phyloP scores from a whole-genome alignment of 2,888 invertebrate genomes.

The Eustalomyia histrio region DNA sequence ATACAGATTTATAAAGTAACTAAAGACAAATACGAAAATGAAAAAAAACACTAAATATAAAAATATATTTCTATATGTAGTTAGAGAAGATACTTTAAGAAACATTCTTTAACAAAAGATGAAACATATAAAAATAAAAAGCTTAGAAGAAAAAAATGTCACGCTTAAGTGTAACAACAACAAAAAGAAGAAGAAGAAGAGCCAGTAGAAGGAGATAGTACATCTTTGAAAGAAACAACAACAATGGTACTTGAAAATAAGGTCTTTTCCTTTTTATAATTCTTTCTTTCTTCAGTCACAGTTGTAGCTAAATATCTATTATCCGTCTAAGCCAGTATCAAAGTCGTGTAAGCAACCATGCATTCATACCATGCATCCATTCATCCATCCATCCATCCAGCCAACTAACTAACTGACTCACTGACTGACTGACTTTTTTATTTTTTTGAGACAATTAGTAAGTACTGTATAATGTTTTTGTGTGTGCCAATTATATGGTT shows the following conservation, averaged over 20 bases:
- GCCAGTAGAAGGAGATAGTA: background rate
- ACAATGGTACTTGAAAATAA: constrained; percentile 58
- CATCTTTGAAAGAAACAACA: constrained; percentile 31
- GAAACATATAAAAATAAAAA: background rate
- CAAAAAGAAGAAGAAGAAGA: constrained; percentile 11
- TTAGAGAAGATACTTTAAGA: constrained; percentile 26
- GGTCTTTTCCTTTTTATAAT: constrained; percentile 53
- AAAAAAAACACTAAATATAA: too few species aligned
- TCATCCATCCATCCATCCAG: background rate
- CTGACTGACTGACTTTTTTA: constrained; percentile 16
- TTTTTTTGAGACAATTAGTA: constrained; percentile 46
- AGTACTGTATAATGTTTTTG: constrained; percentile 19
- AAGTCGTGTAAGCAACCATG: background rate
- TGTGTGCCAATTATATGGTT: constrained; percentile 59
- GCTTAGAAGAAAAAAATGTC: constrained; percentile 36
- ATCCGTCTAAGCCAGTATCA: background rate
- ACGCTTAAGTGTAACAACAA: constrained; percentile 45
- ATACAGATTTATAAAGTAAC: constrained; percentile 3
- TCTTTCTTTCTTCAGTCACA: background rate
- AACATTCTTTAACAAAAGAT: constrained; percentile 42
- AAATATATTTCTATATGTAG: background rate
- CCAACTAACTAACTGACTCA: constrained; percentile 53
- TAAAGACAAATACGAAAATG: background rate
- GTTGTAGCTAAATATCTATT: constrained; percentile 1
- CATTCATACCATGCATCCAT: background rate